These are phyloP conservation scores for Esperia sulphurella DNA, from an alignment of 2,888 invertebrate genomes.

Conservation along the genomic window DNA sequence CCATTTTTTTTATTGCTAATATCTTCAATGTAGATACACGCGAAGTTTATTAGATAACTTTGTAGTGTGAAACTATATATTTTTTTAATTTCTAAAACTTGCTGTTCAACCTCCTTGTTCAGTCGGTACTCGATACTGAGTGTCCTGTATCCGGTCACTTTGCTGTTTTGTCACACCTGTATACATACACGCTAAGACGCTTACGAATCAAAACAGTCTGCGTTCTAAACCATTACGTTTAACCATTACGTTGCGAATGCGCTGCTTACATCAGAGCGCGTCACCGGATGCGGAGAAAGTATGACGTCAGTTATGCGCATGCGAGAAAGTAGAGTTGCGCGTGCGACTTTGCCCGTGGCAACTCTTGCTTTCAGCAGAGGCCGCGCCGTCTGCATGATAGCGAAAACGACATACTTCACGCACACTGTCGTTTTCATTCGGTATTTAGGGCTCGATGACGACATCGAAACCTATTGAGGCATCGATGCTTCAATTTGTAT, in stretches of 20 bases:
- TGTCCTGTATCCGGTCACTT: too few species aligned
- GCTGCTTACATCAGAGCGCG: conserved; percentile 56
- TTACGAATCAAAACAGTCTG: too few species aligned
- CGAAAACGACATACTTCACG: conserved; percentile 71
- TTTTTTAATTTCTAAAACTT: too few species aligned
- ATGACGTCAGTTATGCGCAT: conserved; percentile 64
- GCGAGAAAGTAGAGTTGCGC: conserved; percentile 72
- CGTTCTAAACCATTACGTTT: too few species aligned
- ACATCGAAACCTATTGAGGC: conserved; percentile 67
- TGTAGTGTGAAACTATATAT: too few species aligned
- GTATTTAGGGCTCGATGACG: conserved; percentile 69
- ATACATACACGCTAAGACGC: too few species aligned
- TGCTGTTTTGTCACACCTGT: too few species aligned
- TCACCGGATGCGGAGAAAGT: conserved; percentile 67
- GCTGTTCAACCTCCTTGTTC: too few species aligned
- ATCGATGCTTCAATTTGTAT: conserved; percentile 20
- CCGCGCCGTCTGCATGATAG: conserved; percentile 69
- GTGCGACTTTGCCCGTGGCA: conserved; percentile 44
- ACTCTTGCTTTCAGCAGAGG: conserved; percentile 73
- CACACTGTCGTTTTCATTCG: conserved; percentile 62
- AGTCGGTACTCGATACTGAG: too few species aligned
- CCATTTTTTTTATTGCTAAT: too few species aligned
- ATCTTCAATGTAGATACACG: too few species aligned
- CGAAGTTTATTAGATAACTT: too few species aligned
- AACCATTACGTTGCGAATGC: conserved; percentile 33